A percentile compares a stretch with the other conserved stretches of the same genome.
These are phyloP conservation scores for Cichlasoma orientale DNA, from an alignment of 2,797 vertebrate genomes.

Conservation along the genomic window DNA sequence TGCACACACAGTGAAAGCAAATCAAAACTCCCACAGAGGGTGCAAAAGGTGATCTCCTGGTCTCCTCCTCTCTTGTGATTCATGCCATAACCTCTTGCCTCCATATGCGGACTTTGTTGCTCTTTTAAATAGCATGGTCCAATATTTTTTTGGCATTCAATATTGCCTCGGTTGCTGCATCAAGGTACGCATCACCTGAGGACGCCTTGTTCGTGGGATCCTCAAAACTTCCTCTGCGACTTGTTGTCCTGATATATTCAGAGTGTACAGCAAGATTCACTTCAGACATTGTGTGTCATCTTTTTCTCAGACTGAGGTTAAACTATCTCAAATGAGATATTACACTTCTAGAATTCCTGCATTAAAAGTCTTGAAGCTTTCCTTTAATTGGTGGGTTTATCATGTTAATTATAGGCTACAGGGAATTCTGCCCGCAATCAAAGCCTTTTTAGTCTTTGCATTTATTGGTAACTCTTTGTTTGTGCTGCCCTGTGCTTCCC, in stretches of 20 bases:
- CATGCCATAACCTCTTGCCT: background rate
- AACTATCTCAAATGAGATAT: no score
- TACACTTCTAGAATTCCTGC: no score
- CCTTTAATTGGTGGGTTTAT: no score
- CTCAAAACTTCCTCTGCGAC: background rate
- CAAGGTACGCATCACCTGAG: background rate
- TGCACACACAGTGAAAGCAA: background rate
- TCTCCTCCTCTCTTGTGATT: background rate
- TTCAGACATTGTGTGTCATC: no score
- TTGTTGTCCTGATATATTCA: background rate
- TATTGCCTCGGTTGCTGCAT: background rate
- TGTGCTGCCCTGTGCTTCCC: no score
- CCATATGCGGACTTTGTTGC: background rate
- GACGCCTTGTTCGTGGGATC: background rate
- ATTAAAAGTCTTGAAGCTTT: no score
- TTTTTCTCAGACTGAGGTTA: no score
- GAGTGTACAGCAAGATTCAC: no score
- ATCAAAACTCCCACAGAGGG: background rate
- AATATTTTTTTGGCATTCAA: background rate
- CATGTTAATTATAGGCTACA: no score
- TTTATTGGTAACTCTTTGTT: no score
- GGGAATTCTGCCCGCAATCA: no score
- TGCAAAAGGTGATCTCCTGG: background rate
- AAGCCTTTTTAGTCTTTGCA: no score
- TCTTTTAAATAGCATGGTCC: background rate